phyloP scores from a whole-genome alignment of 2,888 invertebrate species.

The Chalcosyrphus nemorum region DNA sequence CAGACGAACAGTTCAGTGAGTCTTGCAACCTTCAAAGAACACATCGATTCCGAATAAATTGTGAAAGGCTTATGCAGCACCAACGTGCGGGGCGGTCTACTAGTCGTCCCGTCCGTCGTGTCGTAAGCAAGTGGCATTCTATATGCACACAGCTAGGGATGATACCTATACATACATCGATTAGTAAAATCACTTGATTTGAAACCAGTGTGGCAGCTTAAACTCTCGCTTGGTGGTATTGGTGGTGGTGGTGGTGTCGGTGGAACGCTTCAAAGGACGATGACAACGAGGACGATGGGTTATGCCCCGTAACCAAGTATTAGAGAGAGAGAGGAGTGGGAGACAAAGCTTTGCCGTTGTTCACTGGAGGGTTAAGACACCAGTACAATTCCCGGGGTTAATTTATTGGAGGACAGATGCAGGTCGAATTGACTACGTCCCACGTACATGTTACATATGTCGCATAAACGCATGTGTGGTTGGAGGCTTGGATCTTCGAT shows the following conservation, averaged over 20 bases:
- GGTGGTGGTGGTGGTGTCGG: no score
- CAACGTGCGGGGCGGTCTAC: constrained; percentile 31
- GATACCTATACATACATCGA: constrained; percentile 50
- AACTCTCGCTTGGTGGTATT: constrained; percentile 29
- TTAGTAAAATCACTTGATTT: constrained; percentile 68
- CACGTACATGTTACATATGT: not conserved
- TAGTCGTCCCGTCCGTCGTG: no score
- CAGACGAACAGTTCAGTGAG: constrained; percentile 62
- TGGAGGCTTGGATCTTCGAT: not conserved
- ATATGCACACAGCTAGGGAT: not conserved
- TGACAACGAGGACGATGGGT: constrained; percentile 26
- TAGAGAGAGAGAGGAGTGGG: no score
- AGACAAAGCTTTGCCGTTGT: constrained; percentile 45
- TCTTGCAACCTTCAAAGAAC: constrained; percentile 59
- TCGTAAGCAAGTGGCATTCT: not conserved
- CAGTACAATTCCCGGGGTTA: constrained; percentile 39
- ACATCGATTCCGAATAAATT: constrained; percentile 59
- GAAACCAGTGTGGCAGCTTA: constrained; percentile 48
- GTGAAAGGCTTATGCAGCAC: constrained; percentile 42
- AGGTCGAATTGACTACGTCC: constrained; percentile 11
- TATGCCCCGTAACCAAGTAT: constrained; percentile 45
- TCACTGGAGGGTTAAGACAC: constrained; percentile 59
- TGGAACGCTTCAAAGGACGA: constrained; percentile 45
- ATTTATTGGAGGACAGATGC: constrained; percentile 46
- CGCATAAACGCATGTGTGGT: not conserved